Evolutionary conservation across 2,888 invertebrate genomes (phyloP).

Genomic region (Psococerastis gibbosa): DNA sequence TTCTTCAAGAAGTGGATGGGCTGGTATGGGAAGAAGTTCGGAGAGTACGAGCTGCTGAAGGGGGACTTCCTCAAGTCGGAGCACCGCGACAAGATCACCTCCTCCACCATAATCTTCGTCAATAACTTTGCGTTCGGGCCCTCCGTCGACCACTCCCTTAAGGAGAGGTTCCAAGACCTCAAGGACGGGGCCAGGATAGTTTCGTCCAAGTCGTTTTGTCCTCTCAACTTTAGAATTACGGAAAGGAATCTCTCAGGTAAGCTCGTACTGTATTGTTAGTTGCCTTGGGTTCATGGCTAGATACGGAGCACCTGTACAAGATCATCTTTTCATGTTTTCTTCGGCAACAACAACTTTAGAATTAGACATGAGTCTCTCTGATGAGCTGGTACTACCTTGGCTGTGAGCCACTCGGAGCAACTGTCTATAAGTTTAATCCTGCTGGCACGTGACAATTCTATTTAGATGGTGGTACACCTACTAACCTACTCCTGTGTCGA

Average conservation of each 20-base stretch:
- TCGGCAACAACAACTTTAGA: no score
- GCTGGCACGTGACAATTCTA: no score
- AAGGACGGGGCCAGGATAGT: conserved; percentile 92
- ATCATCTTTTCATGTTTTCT: no score
- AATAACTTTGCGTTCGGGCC: conserved; percentile 99
- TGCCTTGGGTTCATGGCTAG: background rate
- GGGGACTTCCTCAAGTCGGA: conserved; percentile 90
- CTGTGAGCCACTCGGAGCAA: no score
- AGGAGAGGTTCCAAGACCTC: conserved; percentile 89
- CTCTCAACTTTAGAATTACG: conserved; percentile 94
- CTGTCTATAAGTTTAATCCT: no score
- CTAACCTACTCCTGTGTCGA: no score
- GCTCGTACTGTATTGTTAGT: no score
- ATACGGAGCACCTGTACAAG: no score
- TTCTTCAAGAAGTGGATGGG: conserved; percentile 90
- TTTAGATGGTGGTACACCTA: no score
- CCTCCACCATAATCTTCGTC: conserved; percentile 91
- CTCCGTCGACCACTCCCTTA: conserved; percentile 88
- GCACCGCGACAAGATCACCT: conserved; percentile 83
- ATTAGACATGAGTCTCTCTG: no score
- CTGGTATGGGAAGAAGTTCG: conserved; percentile 93
- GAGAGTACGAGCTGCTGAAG: conserved; percentile 77
- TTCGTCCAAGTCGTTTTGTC: conserved; percentile 96
- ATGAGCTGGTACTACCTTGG: no score
- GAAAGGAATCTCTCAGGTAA: conserved; percentile 86